Evolutionary conservation across 2,113 vertebrate species (phyloP), one percentile per base, ranked within the genome.

Genomic region (Hippolais icterina): DNA sequence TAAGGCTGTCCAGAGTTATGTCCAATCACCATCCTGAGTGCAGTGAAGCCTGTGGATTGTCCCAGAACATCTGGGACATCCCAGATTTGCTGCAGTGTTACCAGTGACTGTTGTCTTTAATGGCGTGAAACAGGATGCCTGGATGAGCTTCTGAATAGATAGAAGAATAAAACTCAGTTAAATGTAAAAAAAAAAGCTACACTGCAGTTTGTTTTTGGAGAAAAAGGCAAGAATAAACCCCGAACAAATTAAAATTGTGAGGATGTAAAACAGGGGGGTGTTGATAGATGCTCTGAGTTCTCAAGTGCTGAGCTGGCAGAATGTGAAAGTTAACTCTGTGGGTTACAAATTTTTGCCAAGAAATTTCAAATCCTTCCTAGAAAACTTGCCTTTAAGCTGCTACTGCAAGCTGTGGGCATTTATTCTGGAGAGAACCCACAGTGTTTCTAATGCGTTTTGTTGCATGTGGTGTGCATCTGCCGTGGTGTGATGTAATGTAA

Each of bases 401-500:
- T 64, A 5, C 27, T 56, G 69, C 0, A 14, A 84, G 64, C 66
- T 79, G 59, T 54, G 46, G n/a, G 37, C 53, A 41, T 89, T 95
- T 95, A 82, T 91, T 94, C 80, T 79, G 75, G 86, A 93, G 78
- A 93, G 93, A 89, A 75, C 72, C 84, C 81, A 31, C 76, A 75
- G 90, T 83, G 79, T 87, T 94, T 94, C 76, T 96, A 93, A 95
- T 94, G 95, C 6, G 0, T 94, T 96, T 90, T 87, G 84, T 96
- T 96, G 95, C 90, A 96, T 71, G 90, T 96, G 90, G 84, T 52
- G 74, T 88, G 50, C 89, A 46, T 97, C 94, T 96, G 77, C 85
- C 16, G 15, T 57, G 39, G 81, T 93, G 93, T 78, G 74, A 92
- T 81, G 80, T 93, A 96, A 97, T 94, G 65, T 89, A 94, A 97